Conservation (phyloP, 1,140 invertebrate species). For the Trichonephila inaurata region DNA sequence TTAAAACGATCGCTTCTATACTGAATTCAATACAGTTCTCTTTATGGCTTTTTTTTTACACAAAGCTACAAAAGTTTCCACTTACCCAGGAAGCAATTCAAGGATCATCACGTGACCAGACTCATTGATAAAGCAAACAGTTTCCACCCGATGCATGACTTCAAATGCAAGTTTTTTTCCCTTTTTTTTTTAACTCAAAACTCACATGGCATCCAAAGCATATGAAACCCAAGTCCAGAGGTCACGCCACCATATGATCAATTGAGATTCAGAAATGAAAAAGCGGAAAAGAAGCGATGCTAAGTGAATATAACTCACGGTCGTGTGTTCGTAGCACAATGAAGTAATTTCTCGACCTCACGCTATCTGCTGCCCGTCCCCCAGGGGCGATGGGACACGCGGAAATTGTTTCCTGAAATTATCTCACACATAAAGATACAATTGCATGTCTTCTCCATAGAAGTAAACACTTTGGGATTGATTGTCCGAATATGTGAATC, state of each 20-base stretch:
- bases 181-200: background rate
- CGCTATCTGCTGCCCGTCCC: conserved; percentile 16
- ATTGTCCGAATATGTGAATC: background rate
- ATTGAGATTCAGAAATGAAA: background rate
- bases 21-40: background rate
- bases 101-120: background rate
- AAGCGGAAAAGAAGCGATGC: background rate
- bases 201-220: background rate
- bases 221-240: background rate
- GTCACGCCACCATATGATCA: conserved; percentile 10
- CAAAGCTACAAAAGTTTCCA: background rate
- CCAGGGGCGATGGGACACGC: conserved; percentile 1
- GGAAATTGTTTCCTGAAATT: conserved; percentile 26
- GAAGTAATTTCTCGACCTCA: conserved; percentile 41
- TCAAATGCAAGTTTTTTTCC: background rate
- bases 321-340: conserved; percentile 28
- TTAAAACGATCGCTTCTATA: background rate
- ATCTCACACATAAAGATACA: conserved; percentile 32
- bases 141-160: background rate
- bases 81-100: background rate
- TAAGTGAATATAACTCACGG: conserved; percentile 50
- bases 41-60: background rate
- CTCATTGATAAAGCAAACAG: background rate
- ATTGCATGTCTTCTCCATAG: background rate
- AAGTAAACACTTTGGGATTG: background rate